Evolutionary conservation across 2,797 vertebrate species (phyloP), one percentile per base, ranked within the genome.

Genomic region (Clangula hyemalis): DNA sequence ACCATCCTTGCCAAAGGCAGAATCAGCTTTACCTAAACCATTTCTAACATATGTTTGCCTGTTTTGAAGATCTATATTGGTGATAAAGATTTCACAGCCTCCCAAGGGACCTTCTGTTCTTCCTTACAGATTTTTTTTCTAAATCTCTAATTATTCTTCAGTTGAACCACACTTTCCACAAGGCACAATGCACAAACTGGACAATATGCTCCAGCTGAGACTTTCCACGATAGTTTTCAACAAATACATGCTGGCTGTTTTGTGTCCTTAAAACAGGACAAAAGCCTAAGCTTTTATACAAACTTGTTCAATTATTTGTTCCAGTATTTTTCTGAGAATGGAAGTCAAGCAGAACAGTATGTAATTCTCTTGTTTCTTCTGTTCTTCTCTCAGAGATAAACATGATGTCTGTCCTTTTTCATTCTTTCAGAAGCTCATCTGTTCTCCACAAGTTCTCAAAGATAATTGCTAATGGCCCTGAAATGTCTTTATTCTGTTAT

Each of bases 71-170:
- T 96, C 96, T 97, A 97, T 97, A 97, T 97, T 95, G 96, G 96
- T 95, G 95, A 94, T 97, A 97, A 96, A 97, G 95, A 95, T 97
- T 97, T 97, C 96, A 96, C 96, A 97, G 96, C 96, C 96, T 97
- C 94, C 92, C 84, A 87, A 96, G 92, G 78, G 95, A 95, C 96
- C 96, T 97, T 97, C 95, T 97, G 96, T 97, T 97, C 96, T 93
- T 95, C 88, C 94, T 96, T 95, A 89, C 93, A 90, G 92, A 85
- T 87, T 95, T 96, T 96, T 96, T 97, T 95, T 90, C 88, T 93
- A 95, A 89, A 93, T 85, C 95, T 95, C 88, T 97, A 97, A 97
- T 97, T 97, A 97, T 96, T 96, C 96, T 87, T 96, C 88, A 97
- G 96, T 96, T 97, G 96, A 97, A 90, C 95, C 95, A 97, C 95